A percentile compares a stretch with the other conserved stretches of the same genome.
phyloP scores from a whole-genome alignment of 2,888 invertebrate genomes.

The Mechanitis messenoides region DNA sequence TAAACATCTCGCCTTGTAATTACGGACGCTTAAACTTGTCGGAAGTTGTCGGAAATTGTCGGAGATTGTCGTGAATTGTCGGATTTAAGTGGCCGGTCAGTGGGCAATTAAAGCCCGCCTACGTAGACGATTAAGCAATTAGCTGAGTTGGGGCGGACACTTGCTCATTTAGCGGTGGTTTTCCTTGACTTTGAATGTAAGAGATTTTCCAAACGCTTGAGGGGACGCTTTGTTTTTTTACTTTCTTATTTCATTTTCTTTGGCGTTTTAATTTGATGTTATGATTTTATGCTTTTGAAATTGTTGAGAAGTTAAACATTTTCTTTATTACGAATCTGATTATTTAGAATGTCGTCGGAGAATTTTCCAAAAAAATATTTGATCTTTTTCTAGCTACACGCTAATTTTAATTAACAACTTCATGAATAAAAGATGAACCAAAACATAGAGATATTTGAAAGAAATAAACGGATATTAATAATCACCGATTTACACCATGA shows the following conservation, averaged over 20 bases:
- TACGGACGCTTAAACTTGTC: conserved; percentile 54
- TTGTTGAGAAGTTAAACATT: conserved; percentile 6
- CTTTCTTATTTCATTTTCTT: conserved; percentile 25
- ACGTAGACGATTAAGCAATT: conserved; percentile 72
- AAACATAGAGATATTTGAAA: not conserved
- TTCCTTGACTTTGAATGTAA: conserved; percentile 50
- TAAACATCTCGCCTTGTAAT: conserved; percentile 75
- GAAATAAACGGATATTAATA: conserved; percentile 7
- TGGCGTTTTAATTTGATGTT: conserved; percentile 23
- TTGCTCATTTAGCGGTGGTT: conserved; percentile 59
- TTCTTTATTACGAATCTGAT: conserved; percentile 1
- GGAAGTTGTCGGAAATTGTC: conserved; percentile 55
- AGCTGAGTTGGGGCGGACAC: conserved; percentile 68
- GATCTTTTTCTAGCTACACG: too few species aligned
- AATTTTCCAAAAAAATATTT: too few species aligned
- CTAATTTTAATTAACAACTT: too few species aligned
- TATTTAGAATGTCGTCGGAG: too few species aligned
- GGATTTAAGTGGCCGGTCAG: conserved; percentile 62
- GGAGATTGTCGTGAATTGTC: conserved; percentile 56
- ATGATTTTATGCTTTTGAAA: conserved; percentile 17
- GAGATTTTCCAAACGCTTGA: conserved; percentile 31
- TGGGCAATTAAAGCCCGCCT: conserved; percentile 66
- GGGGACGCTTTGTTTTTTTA: conserved; percentile 30
- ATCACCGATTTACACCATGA: conserved; percentile 35
- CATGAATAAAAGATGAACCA: not conserved